Base-by-base conservation (phyloP, 2,888 invertebrate genomes). In the Leptopilina syphax region DNA sequence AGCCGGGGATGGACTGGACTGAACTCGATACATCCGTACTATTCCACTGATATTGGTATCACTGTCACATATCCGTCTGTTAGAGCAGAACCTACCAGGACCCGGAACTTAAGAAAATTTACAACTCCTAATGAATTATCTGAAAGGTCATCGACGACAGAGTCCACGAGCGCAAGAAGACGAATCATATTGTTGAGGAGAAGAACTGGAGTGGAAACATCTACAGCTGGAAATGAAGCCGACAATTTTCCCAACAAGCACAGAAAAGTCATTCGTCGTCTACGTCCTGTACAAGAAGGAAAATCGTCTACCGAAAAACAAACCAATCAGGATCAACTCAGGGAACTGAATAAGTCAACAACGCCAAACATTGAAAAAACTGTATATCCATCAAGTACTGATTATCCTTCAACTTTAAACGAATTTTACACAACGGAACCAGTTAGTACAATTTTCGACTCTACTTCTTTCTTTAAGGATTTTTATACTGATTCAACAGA, bases 231-330 rank as follows among this genome's bases (percentile, higher is more conserved):
- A 12, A 76, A 76, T 27, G 70, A 82, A 65, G 80, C 83, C 44
- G 57, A 70, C 7, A 77, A 67, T 68, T 41, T 47, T 6, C 70
- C 65, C 77, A 78, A 67, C n/a, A 7, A 18, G 50, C 86, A 88
- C 34, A 86, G 86, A 76, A 87, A 90, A 83, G 81, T 91, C 47
- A 81, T 90, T 24, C 87, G 87, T 82, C 88, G 90, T 9, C 73
- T 91, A 47, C 86, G 90, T 50, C 87, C 88, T 0, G 77, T 83
- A 8, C n/a, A 57, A n/a, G 41, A 34, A 1, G 12, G 24, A 54
- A 73, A 2, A 57, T 34, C 57, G 9, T 27, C 24, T 34, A 54
- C 54, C 5, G 9, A 34, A 3, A 54, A 34, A 9, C 34, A 24
- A 1, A 12, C 10, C 24, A 18, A 50, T 27, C 68, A 68, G 50